Evolutionary conservation across 2,113 vertebrate species (phyloP), one percentile per base, ranked within the genome.

Genomic region (Colaptes auratus): DNA sequence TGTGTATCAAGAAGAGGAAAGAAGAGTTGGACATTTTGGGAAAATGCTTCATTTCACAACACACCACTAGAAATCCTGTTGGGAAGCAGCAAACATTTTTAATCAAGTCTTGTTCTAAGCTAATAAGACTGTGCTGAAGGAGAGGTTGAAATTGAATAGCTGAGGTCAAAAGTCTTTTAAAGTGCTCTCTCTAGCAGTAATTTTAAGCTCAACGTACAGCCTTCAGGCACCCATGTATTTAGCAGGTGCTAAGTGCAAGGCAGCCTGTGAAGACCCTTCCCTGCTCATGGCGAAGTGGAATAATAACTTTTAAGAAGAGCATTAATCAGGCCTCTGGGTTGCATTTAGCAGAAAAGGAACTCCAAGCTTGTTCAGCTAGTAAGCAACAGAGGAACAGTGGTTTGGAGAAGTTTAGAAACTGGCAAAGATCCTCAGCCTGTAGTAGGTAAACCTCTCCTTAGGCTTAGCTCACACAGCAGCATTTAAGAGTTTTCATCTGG

Each of bases 171-270:
- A 90, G 67, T 69, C 31, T 90, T 72, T 90, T 72, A n/a, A 86
- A 95, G 55, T 89, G 66, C 39, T 93, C 27, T 83, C 58, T 86
- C 27, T 55, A 93, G 88, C 82, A 95, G 86, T 91, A 95, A 94
- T 69, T 58, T 61, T 71, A 67, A 60, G 11, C 39, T 39, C 28
- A 86, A 75, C 66, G 58, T 78, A 46, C 27, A 90, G 61, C 63
- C 80, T 89, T 75, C 50, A 72, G 82, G 35, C 76, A 90, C 8
- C 6, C 63, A 12, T 44, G 86, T 78, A 60, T 83, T 92, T 90
- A 75, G 44, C 39, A 88, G 25, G 12, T 86, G 33, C 27, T 50
- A 55, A 67, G 31, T 61, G 56, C 58, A 69, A 44, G 50, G 58
- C 65, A 81, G 30, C 53, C 65, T 83, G 44, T 61, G 70, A 89